A percentile compares a stretch with the other conserved stretches of the same genome.
Evolutionary conservation across 2,113 vertebrate species (phyloP).

Genomic region (Sphaerodactylus townsendi): DNA sequence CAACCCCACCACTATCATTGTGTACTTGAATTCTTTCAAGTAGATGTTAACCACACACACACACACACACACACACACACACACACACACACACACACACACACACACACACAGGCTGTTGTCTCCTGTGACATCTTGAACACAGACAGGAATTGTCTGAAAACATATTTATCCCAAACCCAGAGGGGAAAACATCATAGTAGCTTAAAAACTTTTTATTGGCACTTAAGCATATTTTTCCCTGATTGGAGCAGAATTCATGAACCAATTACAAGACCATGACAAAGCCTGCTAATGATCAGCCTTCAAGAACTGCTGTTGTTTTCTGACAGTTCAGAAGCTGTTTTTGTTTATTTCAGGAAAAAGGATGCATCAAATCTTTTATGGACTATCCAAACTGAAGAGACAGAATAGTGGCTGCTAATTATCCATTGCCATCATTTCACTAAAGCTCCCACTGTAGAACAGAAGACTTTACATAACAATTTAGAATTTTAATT

Average conservation of each 20-base stretch:
- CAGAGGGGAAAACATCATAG: conserved; percentile 62
- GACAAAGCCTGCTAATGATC: conserved; percentile 69
- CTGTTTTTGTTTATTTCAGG: conserved; percentile 64
- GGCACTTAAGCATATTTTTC: conserved; percentile 67
- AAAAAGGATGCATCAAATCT: conserved; percentile 56
- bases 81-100: too few relatives aligned
- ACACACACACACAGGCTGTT: too few relatives aligned
- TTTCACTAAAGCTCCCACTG: conserved; percentile 39
- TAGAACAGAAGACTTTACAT: conserved; percentile 20
- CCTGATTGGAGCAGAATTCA: conserved; percentile 73
- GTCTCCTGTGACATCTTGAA: background rate
- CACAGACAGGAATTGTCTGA: background rate
- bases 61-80: too few relatives aligned
- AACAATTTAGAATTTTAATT: conserved; percentile 55
- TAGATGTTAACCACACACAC: too few relatives aligned
- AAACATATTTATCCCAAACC: conserved; percentile 30
- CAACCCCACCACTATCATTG: background rate
- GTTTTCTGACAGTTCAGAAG: conserved; percentile 63
- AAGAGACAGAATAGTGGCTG: conserved; percentile 38
- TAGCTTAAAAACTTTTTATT: conserved; percentile 70
- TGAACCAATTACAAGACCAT: conserved; percentile 61
- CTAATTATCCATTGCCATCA: conserved; percentile 38
- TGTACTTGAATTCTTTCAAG: too few relatives aligned
- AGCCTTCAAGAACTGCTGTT: conserved; percentile 62
- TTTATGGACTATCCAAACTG: conserved; percentile 39